These are phyloP conservation scores for Corvus hawaiiensis DNA, from an alignment of 2,113 vertebrate species.

Conservation along the genomic window DNA sequence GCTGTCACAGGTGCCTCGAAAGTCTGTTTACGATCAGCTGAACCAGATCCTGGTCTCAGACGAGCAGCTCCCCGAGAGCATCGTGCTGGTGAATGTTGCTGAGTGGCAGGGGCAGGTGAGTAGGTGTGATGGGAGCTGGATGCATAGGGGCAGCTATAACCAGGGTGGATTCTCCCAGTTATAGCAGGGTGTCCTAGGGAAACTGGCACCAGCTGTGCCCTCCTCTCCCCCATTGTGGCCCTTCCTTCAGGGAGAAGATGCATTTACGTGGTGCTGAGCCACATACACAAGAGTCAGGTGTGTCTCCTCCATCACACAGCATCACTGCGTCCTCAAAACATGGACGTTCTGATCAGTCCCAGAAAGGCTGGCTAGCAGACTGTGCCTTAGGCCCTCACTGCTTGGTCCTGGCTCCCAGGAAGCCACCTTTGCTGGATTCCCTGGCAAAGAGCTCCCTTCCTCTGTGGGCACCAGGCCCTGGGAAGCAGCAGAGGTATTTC, in stretches of 20 bases:
- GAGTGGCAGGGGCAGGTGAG: constrained; percentile 98
- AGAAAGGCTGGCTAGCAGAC: neutral
- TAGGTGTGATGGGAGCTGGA: neutral
- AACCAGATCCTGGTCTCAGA: constrained; percentile 89
- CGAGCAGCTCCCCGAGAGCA: constrained; percentile 90
- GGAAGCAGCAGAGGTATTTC: neutral
- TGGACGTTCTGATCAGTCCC: neutral
- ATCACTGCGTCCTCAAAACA: neutral
- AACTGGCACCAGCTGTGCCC: neutral
- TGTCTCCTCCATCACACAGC: neutral
- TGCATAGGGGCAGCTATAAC: neutral
- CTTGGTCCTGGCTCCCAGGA: neutral
- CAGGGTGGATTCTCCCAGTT: neutral
- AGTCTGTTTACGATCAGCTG: constrained; percentile 84
- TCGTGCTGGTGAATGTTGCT: constrained; percentile 90
- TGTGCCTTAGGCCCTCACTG: neutral
- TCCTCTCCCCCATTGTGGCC: fast-evolving
- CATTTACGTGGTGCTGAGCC: neutral
- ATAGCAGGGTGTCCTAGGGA: neutral
- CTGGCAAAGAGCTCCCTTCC: neutral
- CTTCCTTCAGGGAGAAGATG: neutral
- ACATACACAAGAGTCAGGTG: neutral
- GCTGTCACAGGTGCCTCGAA: constrained; percentile 74
- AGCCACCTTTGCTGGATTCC: neutral
- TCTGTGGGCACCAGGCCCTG: neutral